Conservation (phyloP, 1,140 invertebrate genomes). For the Brachionus koreanus region DNA sequence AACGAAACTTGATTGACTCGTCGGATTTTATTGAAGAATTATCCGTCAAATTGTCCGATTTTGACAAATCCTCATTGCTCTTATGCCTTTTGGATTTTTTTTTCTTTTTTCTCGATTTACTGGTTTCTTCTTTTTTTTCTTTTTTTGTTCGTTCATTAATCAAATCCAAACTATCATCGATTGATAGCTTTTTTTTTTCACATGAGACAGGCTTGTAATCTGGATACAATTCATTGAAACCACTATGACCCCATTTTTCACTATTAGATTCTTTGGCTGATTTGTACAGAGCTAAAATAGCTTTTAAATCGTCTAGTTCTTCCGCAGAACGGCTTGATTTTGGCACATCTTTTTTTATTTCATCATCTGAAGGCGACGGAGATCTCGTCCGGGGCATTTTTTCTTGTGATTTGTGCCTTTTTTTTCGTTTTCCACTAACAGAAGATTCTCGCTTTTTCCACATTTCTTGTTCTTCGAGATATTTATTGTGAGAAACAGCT, state of each 20-base stretch:
- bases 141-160: background rate
- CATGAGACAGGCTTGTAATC: background rate
- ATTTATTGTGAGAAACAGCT: constrained; percentile 41
- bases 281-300: constrained; percentile 41
- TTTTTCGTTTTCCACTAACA: background rate
- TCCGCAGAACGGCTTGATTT: background rate
- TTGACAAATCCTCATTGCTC: background rate
- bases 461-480: constrained; percentile 37
- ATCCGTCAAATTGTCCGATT: background rate
- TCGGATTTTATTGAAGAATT: background rate
- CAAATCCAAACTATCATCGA: background rate
- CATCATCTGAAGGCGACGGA: background rate
- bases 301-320: constrained; percentile 43
- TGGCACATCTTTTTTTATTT: background rate
- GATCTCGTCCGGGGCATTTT: background rate
- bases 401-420: background rate
- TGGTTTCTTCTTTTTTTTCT: background rate
- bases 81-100: constrained; percentile 15
- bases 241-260: constrained; percentile 44
- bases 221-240: constrained; percentile 12
- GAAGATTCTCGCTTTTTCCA: constrained; percentile 1
- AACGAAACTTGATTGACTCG: background rate
- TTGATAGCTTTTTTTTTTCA: background rate
- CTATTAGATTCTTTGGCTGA: constrained; percentile 5
- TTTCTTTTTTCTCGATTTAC: constrained; percentile 5